These are phyloP conservation scores for Cotesia vestalis DNA, from an alignment of 1,140 invertebrate genomes.

Conservation along the genomic window DNA sequence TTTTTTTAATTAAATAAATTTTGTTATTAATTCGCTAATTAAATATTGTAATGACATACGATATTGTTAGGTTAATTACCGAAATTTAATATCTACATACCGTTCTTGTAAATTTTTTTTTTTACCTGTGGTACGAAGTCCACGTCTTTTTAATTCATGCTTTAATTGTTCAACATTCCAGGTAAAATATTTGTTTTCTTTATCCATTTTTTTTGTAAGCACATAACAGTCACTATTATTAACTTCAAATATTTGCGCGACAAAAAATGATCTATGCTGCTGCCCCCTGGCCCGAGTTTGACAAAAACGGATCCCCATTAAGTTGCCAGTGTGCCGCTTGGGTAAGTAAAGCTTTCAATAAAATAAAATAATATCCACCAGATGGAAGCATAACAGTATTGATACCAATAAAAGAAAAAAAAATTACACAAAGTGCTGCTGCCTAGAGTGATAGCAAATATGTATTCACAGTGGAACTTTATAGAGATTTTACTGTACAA, in stretches of 20 bases:
- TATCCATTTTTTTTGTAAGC: slow-evolving; percentile 5
- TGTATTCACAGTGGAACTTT: not conserved
- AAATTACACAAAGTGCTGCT: no score
- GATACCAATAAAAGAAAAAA: no score
- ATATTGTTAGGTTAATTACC: not conserved
- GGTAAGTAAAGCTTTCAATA: no score
- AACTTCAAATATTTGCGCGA: slow-evolving; percentile 5
- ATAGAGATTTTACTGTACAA: not conserved
- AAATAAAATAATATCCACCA: no score
- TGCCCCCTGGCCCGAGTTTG: not conserved
- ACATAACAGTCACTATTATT: slow-evolving; percentile 6
- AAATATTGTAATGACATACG: not conserved
- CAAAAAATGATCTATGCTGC: slow-evolving; percentile 3
- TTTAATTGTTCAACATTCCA: not conserved
- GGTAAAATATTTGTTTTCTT: slow-evolving; percentile 13
- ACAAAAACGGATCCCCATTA: not conserved
- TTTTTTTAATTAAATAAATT: not conserved
- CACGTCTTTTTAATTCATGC: not conserved
- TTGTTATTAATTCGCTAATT: not conserved
- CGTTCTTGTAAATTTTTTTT: not conserved
- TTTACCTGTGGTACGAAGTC: not conserved
- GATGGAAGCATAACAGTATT: no score
- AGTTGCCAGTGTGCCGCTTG: no score
- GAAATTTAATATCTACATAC: not conserved
- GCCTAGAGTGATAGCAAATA: no score